Evolutionary conservation across 2,113 vertebrate genomes (phyloP).

Genomic region (Labeo catla): DNA sequence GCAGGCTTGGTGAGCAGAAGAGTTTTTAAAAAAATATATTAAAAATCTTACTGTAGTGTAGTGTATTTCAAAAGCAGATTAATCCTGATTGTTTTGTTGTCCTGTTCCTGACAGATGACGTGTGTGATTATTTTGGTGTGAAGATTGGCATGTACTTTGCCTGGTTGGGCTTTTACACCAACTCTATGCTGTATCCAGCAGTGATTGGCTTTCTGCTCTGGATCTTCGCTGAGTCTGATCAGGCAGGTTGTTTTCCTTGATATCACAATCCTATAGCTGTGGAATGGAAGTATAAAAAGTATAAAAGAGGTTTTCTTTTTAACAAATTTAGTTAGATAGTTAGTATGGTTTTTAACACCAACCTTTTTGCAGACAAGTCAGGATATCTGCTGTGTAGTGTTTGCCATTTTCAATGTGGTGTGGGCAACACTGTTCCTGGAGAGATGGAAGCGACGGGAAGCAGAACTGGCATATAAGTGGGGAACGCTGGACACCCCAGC

Average conservation of each 20-base stretch:
- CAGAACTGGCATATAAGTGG: slow-evolving; percentile 96
- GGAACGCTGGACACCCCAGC: slow-evolving; percentile 89
- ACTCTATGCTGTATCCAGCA: slow-evolving; percentile 94
- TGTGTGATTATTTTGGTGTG: slow-evolving; percentile 97
- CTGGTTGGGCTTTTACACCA: slow-evolving; percentile 98
- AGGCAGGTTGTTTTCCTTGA: slow-evolving; percentile 75
- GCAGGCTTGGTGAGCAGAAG: no score
- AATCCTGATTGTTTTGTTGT: slow-evolving; percentile 9
- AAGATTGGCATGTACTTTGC: slow-evolving; percentile 98
- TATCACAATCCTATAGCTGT: not conserved
- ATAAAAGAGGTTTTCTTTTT: no score
- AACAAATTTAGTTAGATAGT: not conserved
- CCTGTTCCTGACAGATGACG: slow-evolving; percentile 82
- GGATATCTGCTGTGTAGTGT: slow-evolving; percentile 95
- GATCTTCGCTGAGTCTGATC: slow-evolving; percentile 91
- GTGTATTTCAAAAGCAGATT: not conserved
- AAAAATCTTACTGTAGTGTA: no score
- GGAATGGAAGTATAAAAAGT: not conserved
- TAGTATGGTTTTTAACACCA: not conserved
- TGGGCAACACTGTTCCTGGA: slow-evolving; percentile 97
- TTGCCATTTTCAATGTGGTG: slow-evolving; percentile 94
- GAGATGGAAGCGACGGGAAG: slow-evolving; percentile 93
- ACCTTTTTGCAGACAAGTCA: slow-evolving; percentile 85
- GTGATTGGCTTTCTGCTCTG: slow-evolving; percentile 94
- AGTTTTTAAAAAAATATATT: no score